Evolutionary conservation across 1,140 invertebrate species (phyloP), one percentile per base, ranked within the genome.

Genomic region (Lordiphosa stackelbergi): DNA sequence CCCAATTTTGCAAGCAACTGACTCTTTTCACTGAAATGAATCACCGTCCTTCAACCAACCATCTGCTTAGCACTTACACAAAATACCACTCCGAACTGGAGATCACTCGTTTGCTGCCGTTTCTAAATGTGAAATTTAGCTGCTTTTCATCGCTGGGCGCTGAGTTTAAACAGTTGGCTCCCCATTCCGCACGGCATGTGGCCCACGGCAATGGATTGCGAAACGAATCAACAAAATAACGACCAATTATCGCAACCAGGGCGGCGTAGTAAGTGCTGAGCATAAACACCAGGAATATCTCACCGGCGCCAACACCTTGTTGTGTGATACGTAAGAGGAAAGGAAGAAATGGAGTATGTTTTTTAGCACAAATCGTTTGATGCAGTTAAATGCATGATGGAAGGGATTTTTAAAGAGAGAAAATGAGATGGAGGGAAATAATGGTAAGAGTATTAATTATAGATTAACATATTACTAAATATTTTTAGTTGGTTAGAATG

Each of bases 301-400:
- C 94, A 8, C 93, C 93, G 87, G 91, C 91, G 13, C 94, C 94
- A 60, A 95, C 91, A 54, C 94, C 94, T 95, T 79, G 46, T 55
- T 41, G 46, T 46, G 46, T 41, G 10, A 52, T 16, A 54, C 12
- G 53, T 46, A 53, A 31, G 28, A 28, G 41, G 38, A 53, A 40
- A 62, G 40, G 28, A 31, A 31, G 7, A 8, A 31, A 2, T 31
- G 28, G 28, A 31, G 12, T 41, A 5, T 41, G 11, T 41, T 4
- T 16, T 41, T 46, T 46, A 31, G 28, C 28, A 31, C 28, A 31
- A 31, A 31, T 31, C 28, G 28, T 8, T 31, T 31, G 28, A 31
- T 31, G 28, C 28, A 31, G 28, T 31, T 8, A 8, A 8, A 31
- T 31, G 7, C 8, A 31, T 7, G 28, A 31, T 31, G 28, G 7